Percentiles rank a stretch among this genome's conserved stretches.
phyloP scores from a whole-genome alignment of 2,113 vertebrate species.

The Chiloscyllium plagiosum region DNA sequence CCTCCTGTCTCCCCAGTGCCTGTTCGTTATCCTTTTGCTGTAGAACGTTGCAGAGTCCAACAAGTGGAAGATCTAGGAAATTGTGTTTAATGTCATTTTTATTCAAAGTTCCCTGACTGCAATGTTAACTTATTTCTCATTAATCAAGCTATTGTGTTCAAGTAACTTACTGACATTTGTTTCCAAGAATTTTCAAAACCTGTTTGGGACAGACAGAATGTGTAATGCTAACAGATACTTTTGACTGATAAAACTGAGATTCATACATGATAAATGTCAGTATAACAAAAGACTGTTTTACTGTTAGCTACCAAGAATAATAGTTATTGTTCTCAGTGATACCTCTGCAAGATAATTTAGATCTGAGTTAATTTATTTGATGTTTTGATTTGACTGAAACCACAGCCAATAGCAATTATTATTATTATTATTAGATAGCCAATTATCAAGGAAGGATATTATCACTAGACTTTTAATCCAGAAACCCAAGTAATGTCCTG shows the following conservation, averaged over 20 bases:
- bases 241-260: conserved; percentile 73
- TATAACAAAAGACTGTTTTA: conserved; percentile 65
- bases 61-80: too few relatives aligned
- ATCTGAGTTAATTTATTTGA: conserved; percentile 62
- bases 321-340: conserved; percentile 88
- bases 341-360: conserved; percentile 54
- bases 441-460: too few relatives aligned
- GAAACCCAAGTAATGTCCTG: too few relatives aligned
- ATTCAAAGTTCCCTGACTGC: neutral
- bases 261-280: conserved; percentile 88
- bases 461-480: too few relatives aligned
- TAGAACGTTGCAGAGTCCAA: too few relatives aligned
- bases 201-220: conserved; percentile 54
- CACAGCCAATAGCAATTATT: conserved; percentile 42
- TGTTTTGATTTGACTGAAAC: conserved; percentile 55
- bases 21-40: too few relatives aligned
- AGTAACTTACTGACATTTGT: neutral
- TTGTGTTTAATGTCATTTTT: neutral
- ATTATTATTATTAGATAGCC: too few relatives aligned
- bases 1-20: too few relatives aligned
- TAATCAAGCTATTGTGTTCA: neutral
- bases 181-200: neutral
- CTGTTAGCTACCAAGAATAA: conserved; percentile 75
- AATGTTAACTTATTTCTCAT: neutral
- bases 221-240: conserved; percentile 60